phyloP scores from a whole-genome alignment of 2,888 invertebrate genomes.

The Napeogenes inachia region DNA sequence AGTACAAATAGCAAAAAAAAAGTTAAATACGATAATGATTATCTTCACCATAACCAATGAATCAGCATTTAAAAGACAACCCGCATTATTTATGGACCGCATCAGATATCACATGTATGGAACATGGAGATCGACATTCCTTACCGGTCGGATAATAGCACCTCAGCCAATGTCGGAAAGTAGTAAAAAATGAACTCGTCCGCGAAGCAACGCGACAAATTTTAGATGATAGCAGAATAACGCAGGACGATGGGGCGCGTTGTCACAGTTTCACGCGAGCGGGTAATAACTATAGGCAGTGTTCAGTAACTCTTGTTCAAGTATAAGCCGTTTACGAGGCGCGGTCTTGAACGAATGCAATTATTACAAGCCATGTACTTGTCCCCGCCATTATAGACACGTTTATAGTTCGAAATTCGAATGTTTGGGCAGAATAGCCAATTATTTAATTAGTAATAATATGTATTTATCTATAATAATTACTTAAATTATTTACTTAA shows the following conservation, averaged over 20 bases:
- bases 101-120: slow-evolving; percentile 42
- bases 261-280: slow-evolving; percentile 50
- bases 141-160: slow-evolving; percentile 51
- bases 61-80: slow-evolving; percentile 54
- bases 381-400: slow-evolving; percentile 58
- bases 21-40: slow-evolving; percentile 34
- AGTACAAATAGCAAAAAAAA: slow-evolving; percentile 20
- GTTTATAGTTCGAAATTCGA: slow-evolving; percentile 6
- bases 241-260: slow-evolving; percentile 38
- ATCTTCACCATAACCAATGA: slow-evolving; percentile 53
- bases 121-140: slow-evolving; percentile 46
- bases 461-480: slow-evolving; percentile 15
- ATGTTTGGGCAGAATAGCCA: slow-evolving; percentile 16
- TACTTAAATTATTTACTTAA: slow-evolving; percentile 1
- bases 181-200: slow-evolving; percentile 53
- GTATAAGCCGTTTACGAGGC: slow-evolving; percentile 62
- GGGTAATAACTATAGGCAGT: slow-evolving; percentile 56
- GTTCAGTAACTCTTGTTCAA: slow-evolving; percentile 41
- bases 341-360: slow-evolving; percentile 63
- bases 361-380: slow-evolving; percentile 64
- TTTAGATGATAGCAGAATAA: slow-evolving; percentile 51
- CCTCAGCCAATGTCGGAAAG: slow-evolving; percentile 48
- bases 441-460: neutral
- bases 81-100: slow-evolving; percentile 40
- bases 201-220: slow-evolving; percentile 62